These are phyloP conservation scores for Silurus lanzhouensis DNA, from an alignment of 2,797 vertebrate species.

Conservation along the genomic window DNA sequence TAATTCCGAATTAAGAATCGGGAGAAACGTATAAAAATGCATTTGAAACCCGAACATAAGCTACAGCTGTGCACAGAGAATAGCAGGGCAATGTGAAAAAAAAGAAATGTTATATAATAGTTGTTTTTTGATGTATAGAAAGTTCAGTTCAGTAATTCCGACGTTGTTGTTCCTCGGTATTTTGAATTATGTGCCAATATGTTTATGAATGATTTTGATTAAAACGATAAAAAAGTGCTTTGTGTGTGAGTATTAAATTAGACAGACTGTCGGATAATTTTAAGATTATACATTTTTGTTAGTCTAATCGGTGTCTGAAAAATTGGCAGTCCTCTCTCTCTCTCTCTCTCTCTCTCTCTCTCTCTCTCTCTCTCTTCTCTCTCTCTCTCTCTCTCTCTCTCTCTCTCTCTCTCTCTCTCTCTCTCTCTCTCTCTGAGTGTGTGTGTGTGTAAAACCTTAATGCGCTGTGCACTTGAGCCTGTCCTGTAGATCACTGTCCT, in stretches of 20 bases:
- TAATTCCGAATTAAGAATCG: not conserved
- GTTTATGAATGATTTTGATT: not conserved
- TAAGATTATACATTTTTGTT: not conserved
- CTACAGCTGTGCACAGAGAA: not conserved
- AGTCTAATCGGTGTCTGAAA: not conserved
- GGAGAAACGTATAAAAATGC: not conserved
- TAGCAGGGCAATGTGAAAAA: not conserved
- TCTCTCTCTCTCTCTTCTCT: not conserved
- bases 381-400: not conserved
- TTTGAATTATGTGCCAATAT: not conserved
- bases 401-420: not conserved
- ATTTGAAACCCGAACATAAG: not conserved
- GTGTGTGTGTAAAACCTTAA: too few species aligned
- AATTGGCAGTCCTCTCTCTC: not conserved
- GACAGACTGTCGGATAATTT: not conserved
- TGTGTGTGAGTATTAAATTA: not conserved
- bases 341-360: not conserved
- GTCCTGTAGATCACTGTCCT: conserved; percentile 33
- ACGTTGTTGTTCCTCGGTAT: too few species aligned
- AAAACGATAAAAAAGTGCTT: not conserved
- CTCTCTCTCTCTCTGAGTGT: too few species aligned
- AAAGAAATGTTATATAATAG: not conserved
- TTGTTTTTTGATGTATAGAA: not conserved
- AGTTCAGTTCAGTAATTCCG: not conserved
- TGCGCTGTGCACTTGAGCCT: conserved; percentile 32